Conservation (phyloP, 1,140 invertebrate genomes). For the Drosophila ironensis region DNA sequence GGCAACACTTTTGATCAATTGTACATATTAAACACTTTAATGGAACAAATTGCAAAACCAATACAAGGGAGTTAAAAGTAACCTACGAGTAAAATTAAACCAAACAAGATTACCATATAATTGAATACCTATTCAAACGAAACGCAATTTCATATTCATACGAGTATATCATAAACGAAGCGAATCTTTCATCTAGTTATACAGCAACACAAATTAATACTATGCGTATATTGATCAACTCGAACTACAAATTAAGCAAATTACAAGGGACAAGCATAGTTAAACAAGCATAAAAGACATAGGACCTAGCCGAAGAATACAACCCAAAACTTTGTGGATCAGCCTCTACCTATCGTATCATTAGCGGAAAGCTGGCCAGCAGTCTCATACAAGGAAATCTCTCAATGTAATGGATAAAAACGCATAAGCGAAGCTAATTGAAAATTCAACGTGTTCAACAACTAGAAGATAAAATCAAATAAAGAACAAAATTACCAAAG, state of each 20-base stretch:
- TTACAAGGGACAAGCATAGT: conserved; percentile 70
- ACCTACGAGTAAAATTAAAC: conserved; percentile 37
- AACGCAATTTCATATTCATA: conserved; percentile 70
- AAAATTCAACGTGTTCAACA: conserved; percentile 59
- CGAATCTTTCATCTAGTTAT: conserved; percentile 54
- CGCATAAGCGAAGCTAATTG: conserved; percentile 23
- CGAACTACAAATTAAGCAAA: conserved; percentile 60
- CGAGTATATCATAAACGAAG: conserved; percentile 53
- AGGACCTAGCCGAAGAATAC: conserved; percentile 20
- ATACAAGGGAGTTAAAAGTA: conserved; percentile 76
- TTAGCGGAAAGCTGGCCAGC: conserved; percentile 16
- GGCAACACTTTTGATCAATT: conserved; percentile 37
- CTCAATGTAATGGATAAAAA: conserved; percentile 43
- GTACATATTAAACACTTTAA: conserved; percentile 69
- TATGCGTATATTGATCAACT: conserved; percentile 58
- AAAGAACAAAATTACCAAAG: conserved; percentile 63
- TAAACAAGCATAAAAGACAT: conserved; percentile 33
- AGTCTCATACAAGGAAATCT: conserved; percentile 55
- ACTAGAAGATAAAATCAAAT: conserved; percentile 73
- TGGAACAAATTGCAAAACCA: conserved; percentile 78
- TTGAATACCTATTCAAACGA: conserved; percentile 61
- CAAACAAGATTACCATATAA: conserved; percentile 34
- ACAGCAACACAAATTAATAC: conserved; percentile 33
- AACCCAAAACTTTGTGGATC: conserved; percentile 49
- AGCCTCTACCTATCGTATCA: conserved; percentile 51